Evolutionary conservation across 2,888 invertebrate genomes (phyloP), one percentile per base, ranked within the genome.

Genomic region (Monoplex corrugatus): DNA sequence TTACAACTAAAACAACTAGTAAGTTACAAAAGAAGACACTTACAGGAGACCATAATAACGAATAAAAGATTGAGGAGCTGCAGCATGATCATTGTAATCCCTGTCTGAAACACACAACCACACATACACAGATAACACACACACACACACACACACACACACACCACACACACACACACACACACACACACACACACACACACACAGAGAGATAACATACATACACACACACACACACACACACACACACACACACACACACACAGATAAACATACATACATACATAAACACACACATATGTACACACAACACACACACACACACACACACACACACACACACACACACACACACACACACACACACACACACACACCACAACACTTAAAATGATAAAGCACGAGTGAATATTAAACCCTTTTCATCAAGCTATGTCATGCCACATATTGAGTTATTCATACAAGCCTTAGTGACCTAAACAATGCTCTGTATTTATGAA

Each of bases 21-120:
- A n/a, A n/a, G n/a, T n/a, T n/a, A n/a, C n/a, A n/a, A n/a, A n/a
- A 35, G 0, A 38, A 44, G 40, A 16, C 2, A 57, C 80, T 44
- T 82, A 87, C 89, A 38, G 40, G 89, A 86, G 6, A 86, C 89
- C 89, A 89, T 78, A 19, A 89, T 0, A 38, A 85, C 43, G 85
- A 89, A 72, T 16, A 75, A 72, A 2, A 89, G 75, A 43, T 89
- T 89, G 38, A 82, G n/a, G 13, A 89, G n/a, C 44, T 89, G 86
- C 32, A 89, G 57, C 40, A 80, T 28, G 16, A 86, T 82, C 86
- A 89, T 89, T 10, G 89, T 86, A 40, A 75, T 63, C 0, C 86
- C 75, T 1, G 85, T 89, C 89, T 89, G 78, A 38, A 87, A 80
- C 16, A 50, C 3, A 45, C 43, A 44, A 75, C 40, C 5, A 63